Evolutionary conservation across 2,888 invertebrate species (phyloP), one percentile per base, ranked within the genome.

Genomic region (Parasteatoda lunata): DNA sequence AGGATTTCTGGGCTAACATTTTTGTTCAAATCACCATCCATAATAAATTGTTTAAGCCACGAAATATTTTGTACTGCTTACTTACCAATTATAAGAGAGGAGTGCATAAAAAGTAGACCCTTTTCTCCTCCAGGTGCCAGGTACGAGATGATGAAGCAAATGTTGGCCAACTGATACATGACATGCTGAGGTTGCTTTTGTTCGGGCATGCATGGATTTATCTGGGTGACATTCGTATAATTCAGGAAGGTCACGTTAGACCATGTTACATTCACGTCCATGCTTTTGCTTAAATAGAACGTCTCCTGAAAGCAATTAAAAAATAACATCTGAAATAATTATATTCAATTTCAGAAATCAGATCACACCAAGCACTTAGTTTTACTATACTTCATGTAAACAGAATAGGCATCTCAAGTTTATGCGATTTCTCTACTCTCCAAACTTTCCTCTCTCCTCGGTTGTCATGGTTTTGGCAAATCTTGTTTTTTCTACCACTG

Each of bases 31-130:
- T 9, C 54, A 54, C 8, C 54, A 9, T 54, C 54, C 54, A 68
- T 8, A 9, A 30, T 30, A 30, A 30, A 30, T 30, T 2, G 0
- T 30, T 1, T 1, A 30, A 30, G 30, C 30, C 30, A 30, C 30
- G 30, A 30, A 30, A 30, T 30, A 30, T 30, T 30, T 30, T 30
- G 30, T 1, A 30, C 30, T 30, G 30, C 3, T 0, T 4, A 51
- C 93, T 93, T 93, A 96, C 96, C 96, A 89, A 96, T 92, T 90
- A 96, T 95, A 89, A 96, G 93, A 90, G 95, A 94, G 15, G 94
- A 94, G 91, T 96, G 96, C 95, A 96, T 95, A 92, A 96, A 95
- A 3, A 97, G 93, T 87, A 95, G 95, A 4, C 96, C 96, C 91
- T 95, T 95, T 90, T 95, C 95, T 0, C 95, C 95, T 90, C 95